These are phyloP conservation scores for Danio albolineatus DNA, from an alignment of 2,797 vertebrate genomes.

Conservation along the genomic window DNA sequence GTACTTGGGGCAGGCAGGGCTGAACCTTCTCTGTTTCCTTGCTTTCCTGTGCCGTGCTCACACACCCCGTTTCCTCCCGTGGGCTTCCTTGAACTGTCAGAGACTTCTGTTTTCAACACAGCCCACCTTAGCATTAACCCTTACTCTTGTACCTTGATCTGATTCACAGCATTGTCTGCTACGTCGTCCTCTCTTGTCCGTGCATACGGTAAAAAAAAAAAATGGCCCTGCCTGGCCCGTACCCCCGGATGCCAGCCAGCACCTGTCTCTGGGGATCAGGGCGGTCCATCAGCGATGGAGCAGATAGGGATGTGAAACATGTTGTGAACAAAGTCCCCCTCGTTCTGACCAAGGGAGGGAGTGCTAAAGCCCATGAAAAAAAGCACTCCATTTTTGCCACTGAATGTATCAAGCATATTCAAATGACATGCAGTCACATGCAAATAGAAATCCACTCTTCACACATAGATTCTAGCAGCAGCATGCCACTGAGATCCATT, in stretches of 20 bases:
- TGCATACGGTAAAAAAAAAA: conserved; percentile 58
- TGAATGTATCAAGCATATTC: conserved; percentile 58
- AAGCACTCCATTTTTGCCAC: conserved; percentile 12
- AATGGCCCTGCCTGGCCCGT: conserved; percentile 44
- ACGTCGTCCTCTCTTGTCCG: conserved; percentile 59
- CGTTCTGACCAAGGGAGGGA: conserved; percentile 11
- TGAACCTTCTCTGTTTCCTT: conserved; percentile 74
- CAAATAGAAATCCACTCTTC: conserved; percentile 70
- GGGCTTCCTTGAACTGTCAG: conserved; percentile 62
- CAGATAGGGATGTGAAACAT: conserved; percentile 68
- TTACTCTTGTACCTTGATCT: conserved; percentile 41
- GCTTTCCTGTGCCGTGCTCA: conserved; percentile 73
- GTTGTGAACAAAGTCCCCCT: conserved; percentile 12
- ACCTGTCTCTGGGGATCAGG: conserved; percentile 74
- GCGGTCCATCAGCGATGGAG: conserved; percentile 57
- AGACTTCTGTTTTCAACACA: conserved; percentile 38
- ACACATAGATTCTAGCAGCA: conserved; percentile 76
- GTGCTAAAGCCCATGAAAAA: neutral
- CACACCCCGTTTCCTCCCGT: conserved; percentile 77
- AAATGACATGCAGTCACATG: conserved; percentile 64
- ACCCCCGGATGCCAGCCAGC: conserved; percentile 60
- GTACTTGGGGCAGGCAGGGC: conserved; percentile 61
- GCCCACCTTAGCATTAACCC: conserved; percentile 51
- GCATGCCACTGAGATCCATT: conserved; percentile 76
- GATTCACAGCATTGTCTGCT: conserved; percentile 45